Evolutionary conservation across 2,888 invertebrate species (phyloP).

Genomic region (Heliconius hortense): DNA sequence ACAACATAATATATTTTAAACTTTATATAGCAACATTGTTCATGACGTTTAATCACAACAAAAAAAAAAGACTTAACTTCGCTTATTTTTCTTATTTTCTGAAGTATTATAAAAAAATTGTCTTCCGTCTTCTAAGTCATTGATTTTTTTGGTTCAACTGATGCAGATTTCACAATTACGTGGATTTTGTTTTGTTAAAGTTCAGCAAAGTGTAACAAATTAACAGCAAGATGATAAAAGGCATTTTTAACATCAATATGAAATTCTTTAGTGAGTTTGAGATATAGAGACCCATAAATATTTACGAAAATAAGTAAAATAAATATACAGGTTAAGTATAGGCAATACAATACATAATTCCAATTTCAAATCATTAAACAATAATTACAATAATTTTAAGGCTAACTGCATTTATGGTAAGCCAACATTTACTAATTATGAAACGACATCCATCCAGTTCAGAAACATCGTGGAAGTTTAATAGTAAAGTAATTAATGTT

Average conservation of each 20-base stretch:
- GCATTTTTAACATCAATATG: conserved; percentile 2
- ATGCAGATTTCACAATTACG: conserved; percentile 34
- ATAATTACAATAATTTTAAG: neutral
- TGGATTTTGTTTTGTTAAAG: conserved; percentile 34
- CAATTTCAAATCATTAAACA: no score
- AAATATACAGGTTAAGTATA: no score
- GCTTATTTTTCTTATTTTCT: neutral
- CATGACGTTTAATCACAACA: neutral
- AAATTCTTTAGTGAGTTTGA: neutral
- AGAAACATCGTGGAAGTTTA: conserved; percentile 21
- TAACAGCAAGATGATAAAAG: conserved; percentile 7
- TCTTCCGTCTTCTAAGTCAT: conserved; percentile 19
- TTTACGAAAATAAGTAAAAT: no score
- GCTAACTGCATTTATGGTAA: neutral
- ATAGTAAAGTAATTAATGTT: conserved; percentile 34
- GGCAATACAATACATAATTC: no score
- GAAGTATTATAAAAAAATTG: conserved; percentile 7
- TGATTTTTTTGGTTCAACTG: conserved; percentile 15
- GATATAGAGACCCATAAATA: no score
- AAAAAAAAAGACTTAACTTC: neutral
- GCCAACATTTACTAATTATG: neutral
- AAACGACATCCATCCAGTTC: conserved; percentile 8
- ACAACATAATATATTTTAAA: neutral
- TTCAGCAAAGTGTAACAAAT: conserved; percentile 33
- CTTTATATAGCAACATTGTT: neutral